Percentiles rank a stretch among this genome's conserved stretches.
phyloP scores from a whole-genome alignment of 2,888 invertebrate genomes.

The Globia sparganii region DNA sequence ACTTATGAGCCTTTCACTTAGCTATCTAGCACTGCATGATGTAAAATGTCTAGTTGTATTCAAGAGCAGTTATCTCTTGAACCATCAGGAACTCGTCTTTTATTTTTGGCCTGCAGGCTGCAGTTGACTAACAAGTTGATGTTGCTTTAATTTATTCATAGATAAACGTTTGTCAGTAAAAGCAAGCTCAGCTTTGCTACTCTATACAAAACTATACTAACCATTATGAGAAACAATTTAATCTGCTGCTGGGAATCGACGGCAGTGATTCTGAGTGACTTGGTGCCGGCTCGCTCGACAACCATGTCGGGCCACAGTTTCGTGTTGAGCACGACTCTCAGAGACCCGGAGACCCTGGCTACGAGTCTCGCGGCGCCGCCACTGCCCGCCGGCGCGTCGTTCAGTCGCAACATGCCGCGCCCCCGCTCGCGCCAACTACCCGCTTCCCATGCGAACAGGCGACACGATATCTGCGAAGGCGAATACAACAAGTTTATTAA shows the following conservation, averaged over 20 bases:
- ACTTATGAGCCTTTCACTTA: neutral
- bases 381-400: slow-evolving; percentile 91
- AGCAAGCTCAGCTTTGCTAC: neutral
- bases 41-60: neutral
- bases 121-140: neutral
- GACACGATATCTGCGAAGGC: slow-evolving; percentile 92
- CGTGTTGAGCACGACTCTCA: slow-evolving; percentile 97
- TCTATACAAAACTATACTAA: slow-evolving; percentile 75
- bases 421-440: slow-evolving; percentile 97
- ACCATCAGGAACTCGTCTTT: neutral
- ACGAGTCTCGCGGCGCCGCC: slow-evolving; percentile 92
- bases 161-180: neutral
- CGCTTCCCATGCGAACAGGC: slow-evolving; percentile 96
- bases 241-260: slow-evolving; percentile 95
- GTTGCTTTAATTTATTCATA: neutral
- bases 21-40: neutral
- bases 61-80: slow-evolving; percentile 7
- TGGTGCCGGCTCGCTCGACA: slow-evolving; percentile 95
- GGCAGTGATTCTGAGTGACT: slow-evolving; percentile 96
- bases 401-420: slow-evolving; percentile 96
- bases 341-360: slow-evolving; percentile 96
- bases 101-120: neutral
- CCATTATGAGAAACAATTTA: slow-evolving; percentile 96
- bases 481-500: neutral
- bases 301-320: slow-evolving; percentile 98